These are phyloP conservation scores for Ramphastos sulfuratus DNA, from an alignment of 2,113 vertebrate genomes.

Conservation along the genomic window DNA sequence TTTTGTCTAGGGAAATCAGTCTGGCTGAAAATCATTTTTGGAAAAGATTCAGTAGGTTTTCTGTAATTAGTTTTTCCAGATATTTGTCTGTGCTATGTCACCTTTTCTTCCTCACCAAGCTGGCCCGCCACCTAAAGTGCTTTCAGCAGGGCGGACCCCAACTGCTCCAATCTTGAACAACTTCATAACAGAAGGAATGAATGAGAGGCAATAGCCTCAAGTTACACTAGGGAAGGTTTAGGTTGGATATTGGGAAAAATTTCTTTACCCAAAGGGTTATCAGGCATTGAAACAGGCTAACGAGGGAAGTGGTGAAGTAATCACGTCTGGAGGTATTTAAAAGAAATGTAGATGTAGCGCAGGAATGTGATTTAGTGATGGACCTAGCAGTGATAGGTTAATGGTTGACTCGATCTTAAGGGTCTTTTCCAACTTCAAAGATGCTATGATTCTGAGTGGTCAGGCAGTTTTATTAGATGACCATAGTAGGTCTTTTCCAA, in stretches of 20 bases:
- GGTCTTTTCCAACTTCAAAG: neutral
- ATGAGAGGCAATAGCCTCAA: neutral
- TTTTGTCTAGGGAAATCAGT: neutral
- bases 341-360: neutral
- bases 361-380: neutral
- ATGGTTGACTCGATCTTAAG: neutral
- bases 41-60: neutral
- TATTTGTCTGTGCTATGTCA: neutral
- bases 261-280: neutral
- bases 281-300: neutral
- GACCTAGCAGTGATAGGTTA: neutral
- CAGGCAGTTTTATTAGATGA: neutral
- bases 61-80: neutral
- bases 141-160: neutral
- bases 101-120: neutral
- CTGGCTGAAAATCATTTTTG: neutral
- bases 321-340: neutral
- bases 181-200: neutral
- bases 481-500: neutral
- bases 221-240: neutral
- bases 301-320: neutral
- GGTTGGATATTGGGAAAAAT: neutral
- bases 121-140: fast-evolving
- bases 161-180: neutral
- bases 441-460: neutral